These are phyloP conservation scores for Anas acuta DNA, from an alignment of 2,797 vertebrate genomes.

Conservation along the genomic window DNA sequence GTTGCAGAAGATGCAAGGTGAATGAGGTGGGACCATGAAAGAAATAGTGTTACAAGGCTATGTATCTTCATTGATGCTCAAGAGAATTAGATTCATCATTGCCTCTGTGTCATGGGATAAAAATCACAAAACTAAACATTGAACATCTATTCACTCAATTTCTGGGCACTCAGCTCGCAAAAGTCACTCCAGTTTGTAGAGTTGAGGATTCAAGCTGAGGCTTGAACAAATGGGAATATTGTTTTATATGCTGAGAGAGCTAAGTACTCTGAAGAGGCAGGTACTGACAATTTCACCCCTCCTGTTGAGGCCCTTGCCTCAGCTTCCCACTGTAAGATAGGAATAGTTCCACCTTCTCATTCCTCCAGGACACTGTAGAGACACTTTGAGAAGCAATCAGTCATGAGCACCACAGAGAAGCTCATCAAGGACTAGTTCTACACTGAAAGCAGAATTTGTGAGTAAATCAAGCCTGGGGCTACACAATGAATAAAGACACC, in stretches of 20 bases:
- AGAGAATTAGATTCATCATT: background rate
- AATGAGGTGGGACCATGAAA: background rate
- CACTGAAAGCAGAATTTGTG: conserved; percentile 18
- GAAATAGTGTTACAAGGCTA: background rate
- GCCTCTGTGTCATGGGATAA: background rate
- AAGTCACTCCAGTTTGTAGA: background rate
- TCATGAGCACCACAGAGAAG: conserved; percentile 13
- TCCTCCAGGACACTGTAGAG: background rate
- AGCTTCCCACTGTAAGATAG: background rate
- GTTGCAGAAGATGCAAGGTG: background rate
- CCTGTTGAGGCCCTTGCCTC: background rate
- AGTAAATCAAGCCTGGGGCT: conserved; percentile 38
- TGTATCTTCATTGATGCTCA: background rate
- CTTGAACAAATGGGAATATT: background rate
- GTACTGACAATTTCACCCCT: background rate
- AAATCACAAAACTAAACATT: background rate
- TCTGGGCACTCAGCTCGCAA: background rate
- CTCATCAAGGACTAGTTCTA: conserved; percentile 12
- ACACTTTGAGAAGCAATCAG: background rate
- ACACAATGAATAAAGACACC: conserved; percentile 27
- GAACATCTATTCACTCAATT: fast-evolving
- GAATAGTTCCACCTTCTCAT: conserved; percentile 17
- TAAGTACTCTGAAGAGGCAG: background rate
- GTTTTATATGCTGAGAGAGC: background rate
- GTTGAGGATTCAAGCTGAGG: background rate